phyloP scores from a whole-genome alignment of 2,888 invertebrate species.

The Cosmorhoe ocellata region DNA sequence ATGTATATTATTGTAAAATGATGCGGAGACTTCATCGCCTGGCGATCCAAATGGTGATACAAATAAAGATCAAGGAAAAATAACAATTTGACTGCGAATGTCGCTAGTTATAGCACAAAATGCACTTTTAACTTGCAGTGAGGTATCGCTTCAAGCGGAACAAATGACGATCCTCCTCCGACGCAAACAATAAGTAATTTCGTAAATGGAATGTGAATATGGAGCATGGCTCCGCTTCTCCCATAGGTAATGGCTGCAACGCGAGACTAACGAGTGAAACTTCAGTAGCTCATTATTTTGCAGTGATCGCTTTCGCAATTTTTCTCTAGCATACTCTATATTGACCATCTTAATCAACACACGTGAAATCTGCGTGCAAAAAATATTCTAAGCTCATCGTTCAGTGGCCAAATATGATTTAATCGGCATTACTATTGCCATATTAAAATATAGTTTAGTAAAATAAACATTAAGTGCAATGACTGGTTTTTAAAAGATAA shows the following conservation, averaged over 20 bases:
- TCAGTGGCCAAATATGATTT: too few species aligned
- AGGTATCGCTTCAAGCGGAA: background rate
- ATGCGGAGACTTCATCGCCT: too few species aligned
- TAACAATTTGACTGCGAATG: too few species aligned
- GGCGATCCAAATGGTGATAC: too few species aligned
- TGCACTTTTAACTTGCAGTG: background rate
- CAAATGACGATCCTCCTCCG: slow-evolving; percentile 7
- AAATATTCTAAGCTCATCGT: too few species aligned
- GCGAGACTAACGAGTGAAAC: slow-evolving; percentile 58
- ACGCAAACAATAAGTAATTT: slow-evolving; percentile 60
- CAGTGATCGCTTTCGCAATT: slow-evolving; percentile 43
- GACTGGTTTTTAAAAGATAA: slow-evolving; percentile 45
- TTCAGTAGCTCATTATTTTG: slow-evolving; percentile 55
- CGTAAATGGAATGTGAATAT: slow-evolving; percentile 52
- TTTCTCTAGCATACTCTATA: slow-evolving; percentile 23
- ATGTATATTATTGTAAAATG: too few species aligned
- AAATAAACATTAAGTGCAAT: background rate
- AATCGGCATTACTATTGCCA: too few species aligned
- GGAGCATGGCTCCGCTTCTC: slow-evolving; percentile 43
- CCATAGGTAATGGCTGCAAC: slow-evolving; percentile 57
- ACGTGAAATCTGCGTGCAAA: too few species aligned
- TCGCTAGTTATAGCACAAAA: slow-evolving; percentile 26
- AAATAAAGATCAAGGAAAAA: too few species aligned
- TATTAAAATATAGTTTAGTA: too few species aligned
- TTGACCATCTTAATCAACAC: slow-evolving; percentile 34